phyloP scores from a whole-genome alignment of 2,888 invertebrate species.

The Meliscaeva auricollis region DNA sequence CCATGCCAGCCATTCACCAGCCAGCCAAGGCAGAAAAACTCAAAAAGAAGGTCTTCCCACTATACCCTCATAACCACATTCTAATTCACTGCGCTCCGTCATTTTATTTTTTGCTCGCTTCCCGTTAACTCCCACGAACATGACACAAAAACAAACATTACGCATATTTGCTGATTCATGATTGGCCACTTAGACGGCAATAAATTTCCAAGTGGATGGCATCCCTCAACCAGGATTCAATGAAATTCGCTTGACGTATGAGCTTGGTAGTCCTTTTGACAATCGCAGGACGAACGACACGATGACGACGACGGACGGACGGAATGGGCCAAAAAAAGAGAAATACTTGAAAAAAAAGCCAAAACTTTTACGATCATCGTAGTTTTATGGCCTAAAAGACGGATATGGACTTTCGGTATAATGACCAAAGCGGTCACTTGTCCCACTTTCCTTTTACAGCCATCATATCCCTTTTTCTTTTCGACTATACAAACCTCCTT shows the following conservation, averaged over 20 bases:
- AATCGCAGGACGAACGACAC: conserved; percentile 22
- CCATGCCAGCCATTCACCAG: conserved; percentile 11
- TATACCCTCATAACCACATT: conserved; percentile 8
- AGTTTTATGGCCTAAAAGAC: conserved; percentile 66
- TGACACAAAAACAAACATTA: conserved; percentile 70
- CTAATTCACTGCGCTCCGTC: conserved; percentile 48
- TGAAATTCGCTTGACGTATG: conserved; percentile 69
- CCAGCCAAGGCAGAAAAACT: neutral
- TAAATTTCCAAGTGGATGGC: conserved; percentile 74
- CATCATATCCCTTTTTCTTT: neutral
- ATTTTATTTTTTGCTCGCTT: conserved; percentile 33
- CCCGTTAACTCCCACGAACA: conserved; percentile 53
- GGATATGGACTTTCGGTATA: conserved; percentile 50
- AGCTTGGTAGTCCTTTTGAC: conserved; percentile 57
- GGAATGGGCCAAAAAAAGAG: conserved; percentile 3
- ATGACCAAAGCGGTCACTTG: conserved; percentile 46
- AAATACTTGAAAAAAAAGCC: conserved; percentile 32
- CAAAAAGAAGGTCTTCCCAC: conserved; percentile 29
- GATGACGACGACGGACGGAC: too few relatives aligned
- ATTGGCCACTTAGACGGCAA: conserved; percentile 74
- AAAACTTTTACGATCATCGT: conserved; percentile 70
- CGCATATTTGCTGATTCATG: conserved; percentile 75
- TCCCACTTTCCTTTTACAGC: conserved; percentile 1
- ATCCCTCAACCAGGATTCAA: conserved; percentile 71
- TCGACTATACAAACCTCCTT: neutral